Percentiles rank a stretch among this genome's conserved stretches.
phyloP scores from a whole-genome alignment of 2,113 vertebrate species.

The Cyanoramphus novaezelandiae region DNA sequence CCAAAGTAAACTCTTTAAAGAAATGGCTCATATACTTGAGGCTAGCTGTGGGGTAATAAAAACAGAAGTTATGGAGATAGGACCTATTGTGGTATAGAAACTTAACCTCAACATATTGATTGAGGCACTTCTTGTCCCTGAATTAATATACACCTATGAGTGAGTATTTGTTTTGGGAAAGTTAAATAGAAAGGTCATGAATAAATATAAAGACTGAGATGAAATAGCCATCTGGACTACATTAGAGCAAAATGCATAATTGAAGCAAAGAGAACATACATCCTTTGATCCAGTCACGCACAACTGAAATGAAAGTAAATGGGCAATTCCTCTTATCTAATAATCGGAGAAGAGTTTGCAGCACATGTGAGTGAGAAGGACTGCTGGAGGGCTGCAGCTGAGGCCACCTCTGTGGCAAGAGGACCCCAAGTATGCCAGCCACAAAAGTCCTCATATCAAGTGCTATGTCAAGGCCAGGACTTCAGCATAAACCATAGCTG shows the following conservation, averaged over 20 bases:
- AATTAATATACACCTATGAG: conserved; percentile 24
- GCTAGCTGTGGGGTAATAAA: conserved; percentile 13
- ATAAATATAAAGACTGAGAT: conserved; percentile 31
- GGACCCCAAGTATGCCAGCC: background rate
- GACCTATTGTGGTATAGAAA: conserved; percentile 14
- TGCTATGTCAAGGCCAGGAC: background rate
- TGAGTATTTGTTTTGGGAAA: conserved; percentile 50
- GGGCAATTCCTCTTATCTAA: conserved; percentile 36
- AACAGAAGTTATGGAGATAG: conserved; percentile 27
- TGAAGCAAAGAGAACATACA: conserved; percentile 4
- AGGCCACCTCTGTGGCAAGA: background rate
- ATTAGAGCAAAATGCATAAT: background rate
- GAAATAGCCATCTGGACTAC: conserved; percentile 53
- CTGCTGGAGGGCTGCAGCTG: background rate
- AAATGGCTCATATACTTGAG: conserved; percentile 11
- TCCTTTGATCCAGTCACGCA: conserved; percentile 55
- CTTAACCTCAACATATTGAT: conserved; percentile 40
- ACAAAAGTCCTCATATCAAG: fast-evolving
- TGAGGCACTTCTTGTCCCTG: conserved; percentile 30
- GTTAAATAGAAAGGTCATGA: conserved; percentile 44
- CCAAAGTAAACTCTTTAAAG: conserved; percentile 39
- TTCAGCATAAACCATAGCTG: background rate
- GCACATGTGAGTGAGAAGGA: background rate
- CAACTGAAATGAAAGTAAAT: conserved; percentile 44
- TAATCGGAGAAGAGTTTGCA: background rate